Conservation (phyloP, 2,797 vertebrate species). For the Tokudaia muenninki region DNA sequence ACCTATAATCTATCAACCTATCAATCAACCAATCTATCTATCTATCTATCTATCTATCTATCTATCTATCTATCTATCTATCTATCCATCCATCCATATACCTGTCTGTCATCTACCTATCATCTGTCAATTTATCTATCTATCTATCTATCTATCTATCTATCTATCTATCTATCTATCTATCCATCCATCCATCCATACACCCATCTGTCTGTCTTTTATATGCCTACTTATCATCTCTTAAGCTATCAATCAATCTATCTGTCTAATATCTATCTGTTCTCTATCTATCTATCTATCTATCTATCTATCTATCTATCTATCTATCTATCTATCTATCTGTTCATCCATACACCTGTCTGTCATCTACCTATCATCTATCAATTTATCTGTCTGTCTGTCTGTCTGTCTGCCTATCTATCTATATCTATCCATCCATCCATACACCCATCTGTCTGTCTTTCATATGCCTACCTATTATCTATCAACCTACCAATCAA, state of each 20-base stretch:
- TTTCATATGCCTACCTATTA: background rate
- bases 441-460: too few species aligned
- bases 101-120: background rate
- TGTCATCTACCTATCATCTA: background rate
- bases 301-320: background rate
- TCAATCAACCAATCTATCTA: background rate
- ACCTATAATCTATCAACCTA: background rate
- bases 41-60: background rate
- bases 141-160: background rate
- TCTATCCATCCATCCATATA: too few species aligned
- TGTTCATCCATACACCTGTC: background rate
- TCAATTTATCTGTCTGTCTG: background rate
- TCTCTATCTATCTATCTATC: background rate
- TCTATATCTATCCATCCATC: background rate
- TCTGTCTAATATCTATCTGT: background rate
- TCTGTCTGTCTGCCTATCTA: background rate
- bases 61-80: background rate
- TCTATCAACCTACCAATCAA: too few species aligned
- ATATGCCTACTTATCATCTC: background rate
- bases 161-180: background rate
- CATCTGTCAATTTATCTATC: too few species aligned
- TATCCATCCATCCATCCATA: too few species aligned
- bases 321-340: background rate
- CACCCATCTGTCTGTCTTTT: too few species aligned
- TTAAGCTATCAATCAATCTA: too few species aligned